Conservation (phyloP, 1,140 invertebrate genomes). For the Trichonephila inaurata region DNA sequence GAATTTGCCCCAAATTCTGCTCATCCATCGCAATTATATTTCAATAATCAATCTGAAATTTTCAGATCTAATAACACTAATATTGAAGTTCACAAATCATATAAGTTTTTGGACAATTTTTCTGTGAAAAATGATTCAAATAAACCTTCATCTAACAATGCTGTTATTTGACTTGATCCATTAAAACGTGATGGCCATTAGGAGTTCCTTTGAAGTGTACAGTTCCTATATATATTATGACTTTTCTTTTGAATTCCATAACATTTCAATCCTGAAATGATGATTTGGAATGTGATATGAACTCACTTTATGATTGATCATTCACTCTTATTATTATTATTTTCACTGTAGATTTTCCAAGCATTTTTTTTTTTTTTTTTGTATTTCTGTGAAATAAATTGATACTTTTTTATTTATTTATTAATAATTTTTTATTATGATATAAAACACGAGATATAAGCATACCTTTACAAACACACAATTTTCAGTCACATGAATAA, state of each 20-base stretch:
- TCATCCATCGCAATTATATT: background rate
- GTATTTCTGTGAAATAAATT: slow-evolving; percentile 18
- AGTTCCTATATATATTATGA: slow-evolving; percentile 29
- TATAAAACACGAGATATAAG: too few relatives aligned
- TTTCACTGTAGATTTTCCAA: background rate
- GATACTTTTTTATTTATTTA: background rate
- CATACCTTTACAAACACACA: too few relatives aligned
- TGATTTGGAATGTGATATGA: slow-evolving; percentile 19
- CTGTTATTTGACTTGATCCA: background rate
- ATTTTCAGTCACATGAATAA: too few relatives aligned
- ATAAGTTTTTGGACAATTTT: slow-evolving; percentile 1
- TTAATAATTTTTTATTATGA: background rate
- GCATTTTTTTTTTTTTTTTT: background rate
- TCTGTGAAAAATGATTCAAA: background rate
- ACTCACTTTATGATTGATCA: background rate
- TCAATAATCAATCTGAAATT: background rate
- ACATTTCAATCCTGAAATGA: background rate
- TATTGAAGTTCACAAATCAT: slow-evolving; percentile 64
- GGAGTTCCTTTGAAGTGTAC: slow-evolving; percentile 9
- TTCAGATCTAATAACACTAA: slow-evolving; percentile 54
- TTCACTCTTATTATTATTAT: background rate
- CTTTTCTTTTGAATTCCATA: background rate
- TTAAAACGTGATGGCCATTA: background rate
- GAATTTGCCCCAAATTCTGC: background rate
- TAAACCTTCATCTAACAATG: background rate